These are phyloP conservation scores for Cistogaster globosa DNA, from an alignment of 2,888 invertebrate genomes.

Conservation along the genomic window DNA sequence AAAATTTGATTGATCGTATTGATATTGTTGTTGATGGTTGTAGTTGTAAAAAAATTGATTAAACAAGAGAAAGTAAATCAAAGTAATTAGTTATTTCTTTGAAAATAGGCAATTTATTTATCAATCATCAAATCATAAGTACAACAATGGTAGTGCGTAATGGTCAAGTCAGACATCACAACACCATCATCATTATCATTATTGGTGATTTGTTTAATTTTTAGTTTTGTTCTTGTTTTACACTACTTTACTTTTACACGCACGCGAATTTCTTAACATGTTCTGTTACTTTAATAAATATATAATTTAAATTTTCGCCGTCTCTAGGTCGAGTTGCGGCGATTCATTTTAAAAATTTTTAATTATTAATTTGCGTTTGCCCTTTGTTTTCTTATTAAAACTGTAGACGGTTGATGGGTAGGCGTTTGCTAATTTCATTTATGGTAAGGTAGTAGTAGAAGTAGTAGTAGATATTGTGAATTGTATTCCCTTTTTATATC, in stretches of 20 bases:
- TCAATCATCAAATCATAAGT: constrained; percentile 67
- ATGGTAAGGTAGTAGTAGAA: constrained; percentile 69
- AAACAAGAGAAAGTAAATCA: constrained; percentile 82
- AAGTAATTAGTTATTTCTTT: constrained; percentile 81
- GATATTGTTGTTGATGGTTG: constrained; percentile 54
- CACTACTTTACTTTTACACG: constrained; percentile 58
- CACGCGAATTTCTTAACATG: constrained; percentile 48
- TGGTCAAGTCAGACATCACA: constrained; percentile 61
- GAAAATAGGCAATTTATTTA: constrained; percentile 76
- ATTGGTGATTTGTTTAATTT: constrained; percentile 53
- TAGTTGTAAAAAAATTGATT: constrained; percentile 73
- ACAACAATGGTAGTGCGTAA: constrained; percentile 64
- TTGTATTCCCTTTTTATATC: constrained; percentile 76
- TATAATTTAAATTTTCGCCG: constrained; percentile 60
- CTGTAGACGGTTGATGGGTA: constrained; percentile 66
- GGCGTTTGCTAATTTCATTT: constrained; percentile 65
- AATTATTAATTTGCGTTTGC: constrained; percentile 33
- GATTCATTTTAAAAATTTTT: constrained; percentile 33
- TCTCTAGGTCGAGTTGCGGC: constrained; percentile 59
- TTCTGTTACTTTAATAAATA: constrained; percentile 58
- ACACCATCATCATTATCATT: constrained; percentile 64
- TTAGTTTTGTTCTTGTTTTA: constrained; percentile 56
- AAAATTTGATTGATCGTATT: constrained; percentile 56
- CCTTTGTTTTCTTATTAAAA: constrained; percentile 51
- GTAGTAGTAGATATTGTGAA: constrained; percentile 73